phyloP scores from a whole-genome alignment of 2,797 vertebrate genomes.

The Pachyuromys duprasi region DNA sequence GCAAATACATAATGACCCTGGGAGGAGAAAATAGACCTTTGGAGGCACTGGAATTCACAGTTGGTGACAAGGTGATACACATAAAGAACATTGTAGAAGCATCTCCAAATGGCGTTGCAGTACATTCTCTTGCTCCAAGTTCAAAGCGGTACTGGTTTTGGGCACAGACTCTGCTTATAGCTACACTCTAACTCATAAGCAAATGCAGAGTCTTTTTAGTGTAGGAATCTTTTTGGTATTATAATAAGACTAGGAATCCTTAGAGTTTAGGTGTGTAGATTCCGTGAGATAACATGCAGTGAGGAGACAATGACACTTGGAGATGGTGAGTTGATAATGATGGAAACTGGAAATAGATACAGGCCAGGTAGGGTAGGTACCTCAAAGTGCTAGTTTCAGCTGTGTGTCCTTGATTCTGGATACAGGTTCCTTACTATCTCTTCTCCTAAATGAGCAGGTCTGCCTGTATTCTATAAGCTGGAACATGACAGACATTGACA shows the following conservation, averaged over 20 bases:
- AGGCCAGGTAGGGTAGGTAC: neutral
- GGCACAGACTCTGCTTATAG: neutral
- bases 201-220: neutral
- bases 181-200: neutral
- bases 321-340: too few species aligned
- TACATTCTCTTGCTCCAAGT: neutral
- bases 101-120: neutral
- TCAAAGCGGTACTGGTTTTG: accelerated
- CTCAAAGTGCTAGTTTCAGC: accelerated
- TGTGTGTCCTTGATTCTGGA: neutral
- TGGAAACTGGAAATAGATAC: neutral
- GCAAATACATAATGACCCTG: neutral
- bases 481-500: neutral
- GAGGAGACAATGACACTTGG: too few species aligned
- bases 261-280: neutral
- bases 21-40: neutral
- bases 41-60: neutral
- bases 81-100: neutral
- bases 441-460: neutral
- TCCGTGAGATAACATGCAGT: neutral
- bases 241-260: neutral
- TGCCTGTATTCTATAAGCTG: neutral
- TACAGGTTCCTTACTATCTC: neutral
- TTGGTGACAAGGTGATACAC: neutral
- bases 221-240: neutral